These are phyloP conservation scores for Gymnocypris eckloni DNA, from an alignment of 2,797 vertebrate species.

Conservation along the genomic window DNA sequence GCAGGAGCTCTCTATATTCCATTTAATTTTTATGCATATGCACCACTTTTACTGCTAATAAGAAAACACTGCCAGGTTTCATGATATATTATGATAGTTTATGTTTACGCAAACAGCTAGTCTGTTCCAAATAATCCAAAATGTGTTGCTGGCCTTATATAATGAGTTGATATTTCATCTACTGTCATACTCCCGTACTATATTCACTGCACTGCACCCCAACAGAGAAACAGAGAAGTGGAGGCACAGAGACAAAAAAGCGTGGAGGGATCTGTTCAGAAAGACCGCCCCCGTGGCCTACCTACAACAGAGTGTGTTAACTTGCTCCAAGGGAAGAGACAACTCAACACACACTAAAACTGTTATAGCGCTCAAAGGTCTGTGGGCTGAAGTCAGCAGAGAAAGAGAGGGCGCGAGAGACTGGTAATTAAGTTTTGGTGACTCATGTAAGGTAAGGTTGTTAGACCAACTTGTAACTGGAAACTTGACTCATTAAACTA, in stretches of 20 bases:
- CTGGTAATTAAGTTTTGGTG: conserved; percentile 24
- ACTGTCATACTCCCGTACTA: not conserved
- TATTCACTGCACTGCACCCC: not conserved
- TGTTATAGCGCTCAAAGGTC: conserved; percentile 15
- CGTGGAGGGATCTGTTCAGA: not conserved
- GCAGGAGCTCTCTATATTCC: not conserved
- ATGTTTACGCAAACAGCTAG: not conserved
- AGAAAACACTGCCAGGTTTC: no score
- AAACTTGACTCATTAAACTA: conserved; percentile 51
- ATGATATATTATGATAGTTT: no score
- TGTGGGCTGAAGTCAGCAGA: conserved; percentile 25
- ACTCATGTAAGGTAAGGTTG: conserved; percentile 36
- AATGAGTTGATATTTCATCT: not conserved
- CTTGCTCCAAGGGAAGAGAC: not conserved
- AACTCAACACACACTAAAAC: conserved; percentile 3
- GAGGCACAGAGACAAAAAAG: not conserved
- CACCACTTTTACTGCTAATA: not conserved
- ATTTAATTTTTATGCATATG: not conserved
- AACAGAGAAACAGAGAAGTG: not conserved
- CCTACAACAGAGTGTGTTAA: not conserved
- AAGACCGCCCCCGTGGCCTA: not conserved
- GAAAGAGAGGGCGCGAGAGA: not conserved
- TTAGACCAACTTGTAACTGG: conserved; percentile 41
- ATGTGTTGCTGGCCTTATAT: not conserved
- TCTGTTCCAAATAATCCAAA: not conserved